Evolutionary conservation across 2,113 vertebrate species (phyloP).

Genomic region (Petromus typicus): DNA sequence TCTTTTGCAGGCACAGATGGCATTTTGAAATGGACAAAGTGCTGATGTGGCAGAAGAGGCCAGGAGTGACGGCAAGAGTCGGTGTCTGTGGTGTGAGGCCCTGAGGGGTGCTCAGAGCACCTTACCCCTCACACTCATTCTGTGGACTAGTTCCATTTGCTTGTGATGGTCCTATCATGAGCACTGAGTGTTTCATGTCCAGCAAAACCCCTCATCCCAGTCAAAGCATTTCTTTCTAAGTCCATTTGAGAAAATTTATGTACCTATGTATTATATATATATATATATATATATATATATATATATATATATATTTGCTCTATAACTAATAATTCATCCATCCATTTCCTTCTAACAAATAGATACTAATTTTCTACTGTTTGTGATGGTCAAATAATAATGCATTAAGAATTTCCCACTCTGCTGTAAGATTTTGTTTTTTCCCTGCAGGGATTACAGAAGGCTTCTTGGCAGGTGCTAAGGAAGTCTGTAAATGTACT

Average conservation of each 20-base stretch:
- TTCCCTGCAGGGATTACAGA: not conserved
- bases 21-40: conserved; percentile 69
- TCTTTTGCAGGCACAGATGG: conserved; percentile 78
- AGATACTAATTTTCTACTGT: not conserved
- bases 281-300: not conserved
- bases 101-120: not conserved
- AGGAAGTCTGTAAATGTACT: not conserved
- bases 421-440: not conserved
- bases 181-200: not conserved
- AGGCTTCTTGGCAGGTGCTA: not conserved
- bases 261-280: not conserved
- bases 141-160: not conserved
- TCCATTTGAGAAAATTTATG: not conserved
- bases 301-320: too few relatives aligned
- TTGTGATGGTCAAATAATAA: not conserved
- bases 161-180: not conserved
- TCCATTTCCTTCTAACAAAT: conserved; percentile 17
- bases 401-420: not conserved
- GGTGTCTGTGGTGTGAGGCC: not conserved
- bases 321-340: not conserved
- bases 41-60: conserved; percentile 75
- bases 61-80: conserved; percentile 20
- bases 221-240: not conserved
- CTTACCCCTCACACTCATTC: not conserved
- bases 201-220: not conserved